A percentile compares a stretch with the other conserved stretches of the same genome.
Evolutionary conservation across 2,113 vertebrate species (phyloP).

Genomic region (Hemicordylus capensis): DNA sequence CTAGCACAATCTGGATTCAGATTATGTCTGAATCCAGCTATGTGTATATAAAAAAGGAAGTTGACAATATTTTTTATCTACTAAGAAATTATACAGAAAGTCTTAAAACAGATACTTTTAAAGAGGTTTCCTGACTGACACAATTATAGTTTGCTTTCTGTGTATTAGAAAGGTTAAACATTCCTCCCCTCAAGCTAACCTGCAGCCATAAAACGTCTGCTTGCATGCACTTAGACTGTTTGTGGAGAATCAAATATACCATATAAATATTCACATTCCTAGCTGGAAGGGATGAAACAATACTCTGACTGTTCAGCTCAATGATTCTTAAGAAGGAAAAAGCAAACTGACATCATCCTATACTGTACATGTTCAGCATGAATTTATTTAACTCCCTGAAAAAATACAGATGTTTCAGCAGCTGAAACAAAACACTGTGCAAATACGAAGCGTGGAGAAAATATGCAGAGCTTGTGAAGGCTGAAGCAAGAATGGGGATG

Average conservation of each 20-base stretch:
- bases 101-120: conserved; percentile 52
- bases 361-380: conserved; percentile 69
- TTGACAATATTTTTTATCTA: neutral
- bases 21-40: no score
- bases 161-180: conserved; percentile 57
- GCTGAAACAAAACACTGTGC: conserved; percentile 73
- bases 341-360: conserved; percentile 69
- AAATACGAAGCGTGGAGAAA: conserved; percentile 74
- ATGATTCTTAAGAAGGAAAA: conserved; percentile 46
- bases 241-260: conserved; percentile 75
- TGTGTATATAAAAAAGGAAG: neutral
- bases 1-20: no score
- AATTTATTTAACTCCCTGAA: conserved; percentile 71
- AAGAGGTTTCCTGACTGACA: conserved; percentile 39
- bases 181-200: conserved; percentile 59
- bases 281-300: conserved; percentile 72
- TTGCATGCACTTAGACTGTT: conserved; percentile 67
- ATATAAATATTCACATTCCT: conserved; percentile 80
- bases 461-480: conserved; percentile 49
- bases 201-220: conserved; percentile 70
- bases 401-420: conserved; percentile 74
- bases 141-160: conserved; percentile 52
- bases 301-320: conserved; percentile 73
- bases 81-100: conserved; percentile 20
- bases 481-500: conserved; percentile 21